Evolutionary conservation across 2,888 invertebrate species (phyloP), one percentile per base, ranked within the genome.

Genomic region (Lycia hirtaria): DNA sequence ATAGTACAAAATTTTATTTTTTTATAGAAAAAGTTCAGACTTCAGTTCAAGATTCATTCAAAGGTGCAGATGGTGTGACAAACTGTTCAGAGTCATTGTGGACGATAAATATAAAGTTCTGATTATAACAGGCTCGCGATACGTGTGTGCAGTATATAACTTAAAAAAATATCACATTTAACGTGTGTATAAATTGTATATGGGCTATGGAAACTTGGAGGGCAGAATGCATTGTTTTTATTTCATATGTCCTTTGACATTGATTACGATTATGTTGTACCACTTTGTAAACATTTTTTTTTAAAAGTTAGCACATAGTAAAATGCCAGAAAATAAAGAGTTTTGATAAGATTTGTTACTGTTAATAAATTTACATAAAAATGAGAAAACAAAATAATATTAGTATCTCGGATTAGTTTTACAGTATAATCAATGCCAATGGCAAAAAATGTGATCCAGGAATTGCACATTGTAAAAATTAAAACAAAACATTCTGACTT

Each of bases 101-200:
- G 73, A 71, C 70, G 65, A 71, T 75, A 75, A 78, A 43, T 33
- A 22, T n/a, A 37, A 37, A 14, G 56, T 19, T 44, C 44, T 38
- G 69, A 67, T 60, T 41, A 60, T 45, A 47, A 70, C 79, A 38
- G 32, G 76, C 83, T 78, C 78, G 67, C 64, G 65, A 60, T 75
- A 77, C 64, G 76, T 69, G 79, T 83, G 82, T 78, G 64, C 69
- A 38, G 54, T 68, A 67, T 45, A 56, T 45, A 79, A 78, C 73
- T 64, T 75, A 81, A 85, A 84, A 57, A 85, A 83, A 87, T 87
- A 85, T 85, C 81, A 83, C 81, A 83, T 80, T 77, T 73, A 87
- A 87, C 86, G 73, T 78, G 80, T 90, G 88, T 86, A 85, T 88
- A 56, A 56, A 82, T 81, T 83, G 83, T 87, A 90, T 88, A 89